phyloP scores from a whole-genome alignment of 2,113 vertebrate genomes.

The Oreochromis niloticus region DNA sequence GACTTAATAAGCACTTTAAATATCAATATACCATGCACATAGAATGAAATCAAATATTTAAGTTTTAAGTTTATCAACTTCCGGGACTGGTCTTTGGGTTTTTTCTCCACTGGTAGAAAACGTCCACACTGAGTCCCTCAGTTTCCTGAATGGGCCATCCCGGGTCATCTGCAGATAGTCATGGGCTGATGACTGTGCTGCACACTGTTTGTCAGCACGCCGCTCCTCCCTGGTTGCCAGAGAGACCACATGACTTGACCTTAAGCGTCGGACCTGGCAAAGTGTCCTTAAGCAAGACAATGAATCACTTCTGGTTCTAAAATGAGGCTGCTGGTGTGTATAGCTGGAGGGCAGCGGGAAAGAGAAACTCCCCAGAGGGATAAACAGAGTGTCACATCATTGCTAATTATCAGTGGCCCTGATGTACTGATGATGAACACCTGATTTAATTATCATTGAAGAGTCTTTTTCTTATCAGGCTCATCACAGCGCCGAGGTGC shows the following conservation, averaged over 20 bases:
- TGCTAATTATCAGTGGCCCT: conserved; percentile 46
- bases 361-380: conserved; percentile 27
- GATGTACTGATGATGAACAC: conserved; percentile 49
- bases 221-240: conserved; percentile 4
- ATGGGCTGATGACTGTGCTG: not conserved
- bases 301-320: not conserved
- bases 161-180: conserved; percentile 17
- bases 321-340: conserved; percentile 10
- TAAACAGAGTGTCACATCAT: conserved; percentile 34
- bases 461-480: conserved; percentile 38
- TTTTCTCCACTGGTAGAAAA: not conserved
- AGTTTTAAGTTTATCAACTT: not conserved
- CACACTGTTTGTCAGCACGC: not conserved
- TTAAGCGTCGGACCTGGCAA: not conserved
- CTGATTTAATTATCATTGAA: conserved; percentile 55
- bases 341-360: conserved; percentile 7
- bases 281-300: conserved; percentile 24
- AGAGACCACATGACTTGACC: not conserved
- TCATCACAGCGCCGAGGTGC: not conserved
- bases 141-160: not conserved
- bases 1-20: not conserved
- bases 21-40: not conserved
- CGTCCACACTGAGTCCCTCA: not conserved
- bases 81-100: not conserved
- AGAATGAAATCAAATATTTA: not conserved